Conservation (phyloP, 2,888 invertebrate genomes). For the Dasysyrphus albostriatus region DNA sequence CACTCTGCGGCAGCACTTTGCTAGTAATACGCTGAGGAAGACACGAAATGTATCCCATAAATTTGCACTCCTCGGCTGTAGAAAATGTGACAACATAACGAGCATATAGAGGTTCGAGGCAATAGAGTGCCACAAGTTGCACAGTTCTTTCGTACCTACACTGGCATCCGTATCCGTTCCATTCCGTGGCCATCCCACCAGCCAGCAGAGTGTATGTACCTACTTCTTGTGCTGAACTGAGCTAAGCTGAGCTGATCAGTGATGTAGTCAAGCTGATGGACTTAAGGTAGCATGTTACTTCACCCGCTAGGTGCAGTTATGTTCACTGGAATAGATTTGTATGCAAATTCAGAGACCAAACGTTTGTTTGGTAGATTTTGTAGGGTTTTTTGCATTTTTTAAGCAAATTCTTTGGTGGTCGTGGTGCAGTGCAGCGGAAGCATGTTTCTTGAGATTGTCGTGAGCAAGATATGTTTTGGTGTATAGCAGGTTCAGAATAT, state of each 20-base stretch:
- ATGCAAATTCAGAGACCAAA: slow-evolving; percentile 61
- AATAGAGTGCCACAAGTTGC: not conserved
- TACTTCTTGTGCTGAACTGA: not conserved
- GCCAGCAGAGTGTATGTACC: not conserved
- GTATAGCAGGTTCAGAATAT: not conserved
- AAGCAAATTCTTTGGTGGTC: slow-evolving; percentile 31
- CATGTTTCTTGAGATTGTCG: slow-evolving; percentile 9
- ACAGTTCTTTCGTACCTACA: not conserved
- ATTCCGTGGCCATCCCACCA: slow-evolving; percentile 13
- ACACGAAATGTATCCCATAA: slow-evolving; percentile 73
- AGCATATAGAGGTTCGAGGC: slow-evolving; percentile 26
- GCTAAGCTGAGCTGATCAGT: slow-evolving; percentile 36
- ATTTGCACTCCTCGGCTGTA: slow-evolving; percentile 58
- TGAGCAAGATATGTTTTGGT: slow-evolving; percentile 1
- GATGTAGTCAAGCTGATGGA: slow-evolving; percentile 58
- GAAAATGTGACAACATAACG: slow-evolving; percentile 75
- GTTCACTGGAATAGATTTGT: slow-evolving; percentile 72
- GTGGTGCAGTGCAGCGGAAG: not conserved
- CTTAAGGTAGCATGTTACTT: slow-evolving; percentile 63
- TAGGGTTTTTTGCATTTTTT: slow-evolving; percentile 13
- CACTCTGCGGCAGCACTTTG: slow-evolving; percentile 70
- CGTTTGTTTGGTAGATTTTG: not conserved
- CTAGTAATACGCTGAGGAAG: slow-evolving; percentile 68
- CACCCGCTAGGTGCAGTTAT: slow-evolving; percentile 53
- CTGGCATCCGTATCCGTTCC: slow-evolving; percentile 18